Percentiles rank a stretch among this genome's conserved stretches.
These are phyloP conservation scores for Gambusia holbrooki DNA, from an alignment of 2,113 vertebrate genomes.

Conservation along the genomic window DNA sequence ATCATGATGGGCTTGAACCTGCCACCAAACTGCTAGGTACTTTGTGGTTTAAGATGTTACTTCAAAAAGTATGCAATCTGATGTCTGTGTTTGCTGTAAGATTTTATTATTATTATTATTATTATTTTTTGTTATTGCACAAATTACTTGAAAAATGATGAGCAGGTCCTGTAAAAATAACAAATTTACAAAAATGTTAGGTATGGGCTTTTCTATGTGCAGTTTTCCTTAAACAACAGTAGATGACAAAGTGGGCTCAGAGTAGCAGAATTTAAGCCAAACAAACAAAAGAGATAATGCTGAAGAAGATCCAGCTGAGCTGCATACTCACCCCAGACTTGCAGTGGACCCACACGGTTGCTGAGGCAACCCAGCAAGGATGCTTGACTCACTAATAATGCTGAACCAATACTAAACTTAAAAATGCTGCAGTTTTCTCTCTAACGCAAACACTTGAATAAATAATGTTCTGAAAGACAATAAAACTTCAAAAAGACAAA, in stretches of 20 bases:
- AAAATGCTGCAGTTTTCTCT: constrained; percentile 10
- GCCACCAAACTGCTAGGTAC: constrained; percentile 1
- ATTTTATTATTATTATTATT: neutral
- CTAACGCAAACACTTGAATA: neutral
- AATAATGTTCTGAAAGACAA: neutral
- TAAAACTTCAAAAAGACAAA: neutral
- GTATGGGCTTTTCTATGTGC: neutral
- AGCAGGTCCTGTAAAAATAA: neutral
- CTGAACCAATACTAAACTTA: constrained; percentile 39
- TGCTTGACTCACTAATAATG: constrained; percentile 51
- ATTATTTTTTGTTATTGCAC: too few species aligned
- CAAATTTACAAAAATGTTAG: neutral
- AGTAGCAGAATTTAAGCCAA: neutral
- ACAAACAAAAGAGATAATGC: neutral
- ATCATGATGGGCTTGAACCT: neutral
- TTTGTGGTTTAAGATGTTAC: neutral
- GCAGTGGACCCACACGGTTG: constrained; percentile 58
- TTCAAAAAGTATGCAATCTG: neutral
- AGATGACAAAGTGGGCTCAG: constrained; percentile 4
- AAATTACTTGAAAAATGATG: neutral
- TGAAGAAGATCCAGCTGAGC: neutral
- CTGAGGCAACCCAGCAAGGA: constrained; percentile 69
- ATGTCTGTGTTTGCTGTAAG: neutral
- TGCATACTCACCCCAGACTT: constrained; percentile 68
- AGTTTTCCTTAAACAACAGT: neutral